phyloP scores from a whole-genome alignment of 2,113 vertebrate species.

The Sterrhoptilus dennistouni region DNA sequence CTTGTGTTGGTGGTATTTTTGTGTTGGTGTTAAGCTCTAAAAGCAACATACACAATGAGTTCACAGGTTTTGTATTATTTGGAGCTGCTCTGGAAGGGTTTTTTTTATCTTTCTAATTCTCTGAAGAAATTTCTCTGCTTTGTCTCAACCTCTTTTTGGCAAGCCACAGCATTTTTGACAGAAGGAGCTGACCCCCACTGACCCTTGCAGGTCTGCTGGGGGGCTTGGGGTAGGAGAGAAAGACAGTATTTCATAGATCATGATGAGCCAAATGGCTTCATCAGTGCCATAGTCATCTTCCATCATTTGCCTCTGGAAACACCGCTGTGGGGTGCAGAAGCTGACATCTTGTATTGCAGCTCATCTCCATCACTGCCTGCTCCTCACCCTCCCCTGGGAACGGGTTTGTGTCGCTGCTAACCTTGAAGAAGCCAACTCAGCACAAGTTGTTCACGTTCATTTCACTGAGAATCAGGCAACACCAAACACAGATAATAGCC shows the following conservation, averaged over 20 bases:
- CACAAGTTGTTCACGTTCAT: neutral
- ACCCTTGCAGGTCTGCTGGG: neutral
- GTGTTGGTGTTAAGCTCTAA: neutral
- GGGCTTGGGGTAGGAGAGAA: neutral
- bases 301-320: neutral
- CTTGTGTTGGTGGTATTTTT: neutral
- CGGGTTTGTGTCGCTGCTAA: neutral
- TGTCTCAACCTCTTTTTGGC: neutral
- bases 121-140: neutral
- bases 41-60: neutral
- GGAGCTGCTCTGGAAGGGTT: neutral
- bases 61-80: neutral
- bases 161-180: neutral
- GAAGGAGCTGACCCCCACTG: constrained; percentile 8
- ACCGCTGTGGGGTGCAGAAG: neutral
- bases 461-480: constrained; percentile 4
- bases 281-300: neutral
- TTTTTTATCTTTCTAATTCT: neutral
- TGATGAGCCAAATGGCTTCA: constrained; percentile 9
- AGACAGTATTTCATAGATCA: neutral
- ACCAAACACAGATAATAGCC: constrained; percentile 17
- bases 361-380: neutral
- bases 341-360: neutral
- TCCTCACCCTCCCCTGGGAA: neutral
- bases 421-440: constrained; percentile 4